These are phyloP conservation scores for Gymnocephalus cernua DNA, from an alignment of 2,113 vertebrate species.

Conservation along the genomic window DNA sequence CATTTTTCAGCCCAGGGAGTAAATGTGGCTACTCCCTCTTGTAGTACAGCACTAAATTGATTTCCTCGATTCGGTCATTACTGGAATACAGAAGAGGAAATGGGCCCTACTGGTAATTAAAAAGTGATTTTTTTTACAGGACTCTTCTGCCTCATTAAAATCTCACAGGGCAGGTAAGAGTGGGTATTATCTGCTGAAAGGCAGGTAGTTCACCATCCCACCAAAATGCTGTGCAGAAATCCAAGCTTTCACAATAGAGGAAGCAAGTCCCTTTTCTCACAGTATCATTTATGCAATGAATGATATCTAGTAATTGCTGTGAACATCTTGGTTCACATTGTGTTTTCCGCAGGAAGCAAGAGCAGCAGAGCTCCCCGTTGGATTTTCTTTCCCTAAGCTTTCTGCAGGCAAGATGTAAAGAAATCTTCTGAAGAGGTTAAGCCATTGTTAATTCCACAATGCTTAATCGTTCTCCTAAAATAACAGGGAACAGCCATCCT, in stretches of 20 bases:
- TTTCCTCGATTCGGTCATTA: slow-evolving; percentile 62
- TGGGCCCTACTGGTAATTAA: slow-evolving; percentile 69
- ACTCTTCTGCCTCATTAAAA: slow-evolving; percentile 58
- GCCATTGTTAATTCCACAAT: slow-evolving; percentile 77
- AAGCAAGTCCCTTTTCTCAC: slow-evolving; percentile 43
- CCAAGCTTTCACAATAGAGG: slow-evolving; percentile 25
- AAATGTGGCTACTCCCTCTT: slow-evolving; percentile 39
- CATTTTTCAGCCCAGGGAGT: slow-evolving; percentile 43
- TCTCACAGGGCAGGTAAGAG: slow-evolving; percentile 33
- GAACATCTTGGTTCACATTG: slow-evolving; percentile 62
- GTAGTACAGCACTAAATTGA: slow-evolving; percentile 56
- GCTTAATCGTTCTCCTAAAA: slow-evolving; percentile 66
- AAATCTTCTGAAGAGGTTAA: slow-evolving; percentile 68
- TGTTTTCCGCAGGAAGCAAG: slow-evolving; percentile 27
- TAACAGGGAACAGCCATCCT: slow-evolving; percentile 61
- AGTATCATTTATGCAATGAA: slow-evolving; percentile 58
- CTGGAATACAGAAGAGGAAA: slow-evolving; percentile 60
- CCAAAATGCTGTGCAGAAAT: slow-evolving; percentile 41
- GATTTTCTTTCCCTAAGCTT: slow-evolving; percentile 30
- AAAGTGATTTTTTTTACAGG: slow-evolving; percentile 54
- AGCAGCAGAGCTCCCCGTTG: slow-evolving; percentile 20
- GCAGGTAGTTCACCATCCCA: slow-evolving; percentile 36
- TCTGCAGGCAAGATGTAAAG: slow-evolving; percentile 56
- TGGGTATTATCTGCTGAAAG: slow-evolving; percentile 43
- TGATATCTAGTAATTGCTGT: slow-evolving; percentile 64